phyloP scores from a whole-genome alignment of 92 coral and sea anemone species.

The Heteractis magnifica region DNA sequence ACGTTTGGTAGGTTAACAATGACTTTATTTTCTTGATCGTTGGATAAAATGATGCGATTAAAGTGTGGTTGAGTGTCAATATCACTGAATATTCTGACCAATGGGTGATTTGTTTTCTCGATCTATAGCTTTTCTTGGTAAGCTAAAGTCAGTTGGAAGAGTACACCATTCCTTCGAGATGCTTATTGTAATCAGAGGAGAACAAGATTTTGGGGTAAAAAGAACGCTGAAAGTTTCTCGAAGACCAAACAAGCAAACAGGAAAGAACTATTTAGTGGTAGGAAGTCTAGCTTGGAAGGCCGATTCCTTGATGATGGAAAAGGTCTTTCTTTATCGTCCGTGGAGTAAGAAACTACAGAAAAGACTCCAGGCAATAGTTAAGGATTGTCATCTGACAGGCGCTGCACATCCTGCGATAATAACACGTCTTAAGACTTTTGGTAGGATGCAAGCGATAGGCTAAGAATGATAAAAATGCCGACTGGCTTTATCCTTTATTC shows the following conservation, averaged over 20 bases:
- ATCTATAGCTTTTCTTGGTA: conserved; percentile 5
- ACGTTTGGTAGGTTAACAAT: conserved; percentile 16
- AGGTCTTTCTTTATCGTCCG: conserved; percentile 10
- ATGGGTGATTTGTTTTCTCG: neutral
- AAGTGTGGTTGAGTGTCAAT: no score
- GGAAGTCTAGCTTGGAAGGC: neutral
- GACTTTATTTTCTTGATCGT: no score
- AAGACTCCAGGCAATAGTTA: neutral
- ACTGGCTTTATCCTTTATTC: no score
- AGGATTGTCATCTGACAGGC: conserved; percentile 6
- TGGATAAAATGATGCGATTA: no score
- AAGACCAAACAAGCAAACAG: neutral
- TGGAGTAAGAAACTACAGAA: conserved; percentile 3
- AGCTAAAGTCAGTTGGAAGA: conserved; percentile 7
- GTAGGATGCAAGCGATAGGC: neutral
- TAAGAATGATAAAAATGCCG: no score
- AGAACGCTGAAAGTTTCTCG: neutral
- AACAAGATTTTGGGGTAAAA: neutral
- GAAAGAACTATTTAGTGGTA: conserved; percentile 19
- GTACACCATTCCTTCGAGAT: neutral
- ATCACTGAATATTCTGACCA: neutral
- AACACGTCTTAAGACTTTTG: neutral
- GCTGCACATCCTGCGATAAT: neutral
- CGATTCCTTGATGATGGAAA: neutral
- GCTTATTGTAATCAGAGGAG: conserved; percentile 8